Conservation (phyloP, 35 echinoderm and acorn worm species). For the Hemicentrotus pulcherrimus region DNA sequence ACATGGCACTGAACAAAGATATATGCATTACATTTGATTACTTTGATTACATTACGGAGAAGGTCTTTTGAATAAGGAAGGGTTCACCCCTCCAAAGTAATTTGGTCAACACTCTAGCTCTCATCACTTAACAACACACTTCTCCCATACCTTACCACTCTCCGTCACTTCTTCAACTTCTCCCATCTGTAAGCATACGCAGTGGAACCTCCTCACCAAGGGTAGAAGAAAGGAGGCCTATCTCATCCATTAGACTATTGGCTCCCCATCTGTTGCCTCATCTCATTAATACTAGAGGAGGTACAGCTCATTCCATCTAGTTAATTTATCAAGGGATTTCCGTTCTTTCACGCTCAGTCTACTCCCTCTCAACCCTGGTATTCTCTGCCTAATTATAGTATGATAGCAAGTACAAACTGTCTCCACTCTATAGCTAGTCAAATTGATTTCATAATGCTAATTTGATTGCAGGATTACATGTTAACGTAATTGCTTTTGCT, state of each 20-base stretch:
- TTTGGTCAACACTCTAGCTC: not conserved
- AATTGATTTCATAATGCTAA: conserved; percentile 14
- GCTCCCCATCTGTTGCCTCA: conserved; percentile 34
- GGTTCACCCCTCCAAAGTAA: too few relatives aligned
- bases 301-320: not conserved
- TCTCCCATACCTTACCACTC: not conserved
- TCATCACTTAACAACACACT: not conserved
- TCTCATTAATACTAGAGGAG: not conserved
- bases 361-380: not conserved
- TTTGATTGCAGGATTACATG: not conserved
- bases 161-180: not conserved
- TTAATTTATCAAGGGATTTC: conserved; percentile 19
- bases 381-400: not conserved
- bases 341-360: not conserved
- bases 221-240: not conserved
- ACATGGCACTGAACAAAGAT: too few relatives aligned
- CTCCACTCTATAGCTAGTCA: not conserved
- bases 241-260: conserved; percentile 25
- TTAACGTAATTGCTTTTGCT: not conserved
- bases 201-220: not conserved
- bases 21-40: too few relatives aligned
- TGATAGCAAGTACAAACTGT: not conserved
- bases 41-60: too few relatives aligned
- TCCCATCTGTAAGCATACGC: not conserved
- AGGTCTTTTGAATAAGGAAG: too few relatives aligned